Evolutionary conservation across 1,140 invertebrate species (phyloP).

Genomic region (Tetramorium alpestre): DNA sequence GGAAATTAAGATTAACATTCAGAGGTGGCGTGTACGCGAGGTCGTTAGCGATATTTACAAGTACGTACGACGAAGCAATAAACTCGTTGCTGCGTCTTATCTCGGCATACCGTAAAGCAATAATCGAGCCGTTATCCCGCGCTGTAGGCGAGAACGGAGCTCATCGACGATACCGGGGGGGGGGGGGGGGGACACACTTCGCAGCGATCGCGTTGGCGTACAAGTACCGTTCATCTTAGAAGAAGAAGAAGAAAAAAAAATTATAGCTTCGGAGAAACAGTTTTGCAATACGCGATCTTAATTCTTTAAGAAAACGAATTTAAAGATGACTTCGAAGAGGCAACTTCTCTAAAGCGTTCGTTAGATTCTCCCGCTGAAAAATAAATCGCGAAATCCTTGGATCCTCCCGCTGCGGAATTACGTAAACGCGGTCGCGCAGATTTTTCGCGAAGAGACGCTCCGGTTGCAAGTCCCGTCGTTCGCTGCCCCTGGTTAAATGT

Average conservation of each 20-base stretch:
- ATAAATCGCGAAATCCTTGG: neutral
- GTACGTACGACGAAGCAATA: constrained; percentile 70
- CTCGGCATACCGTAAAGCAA: constrained; percentile 71
- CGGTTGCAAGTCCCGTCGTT: constrained; percentile 7
- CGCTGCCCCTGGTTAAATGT: constrained; percentile 46
- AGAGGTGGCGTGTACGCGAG: constrained; percentile 63
- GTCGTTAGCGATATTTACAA: constrained; percentile 76
- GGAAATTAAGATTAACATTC: constrained; percentile 76
- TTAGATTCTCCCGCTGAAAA: neutral
- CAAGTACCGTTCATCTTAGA: neutral
- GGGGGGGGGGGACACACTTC: constrained; percentile 31
- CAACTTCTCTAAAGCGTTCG: neutral
- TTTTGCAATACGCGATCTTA: neutral
- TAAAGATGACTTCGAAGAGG: neutral
- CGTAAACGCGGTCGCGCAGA: neutral
- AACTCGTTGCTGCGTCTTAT: constrained; percentile 72
- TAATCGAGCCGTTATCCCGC: constrained; percentile 73
- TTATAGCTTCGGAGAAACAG: neutral
- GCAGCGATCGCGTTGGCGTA: neutral
- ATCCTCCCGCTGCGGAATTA: neutral
- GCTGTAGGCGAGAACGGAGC: constrained; percentile 51
- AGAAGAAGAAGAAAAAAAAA: neutral
- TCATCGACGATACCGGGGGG: neutral
- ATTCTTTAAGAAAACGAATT: neutral
- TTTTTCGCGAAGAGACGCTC: neutral